Evolutionary conservation across 2,113 vertebrate species (phyloP).

Genomic region (Cygnus buccinator): DNA sequence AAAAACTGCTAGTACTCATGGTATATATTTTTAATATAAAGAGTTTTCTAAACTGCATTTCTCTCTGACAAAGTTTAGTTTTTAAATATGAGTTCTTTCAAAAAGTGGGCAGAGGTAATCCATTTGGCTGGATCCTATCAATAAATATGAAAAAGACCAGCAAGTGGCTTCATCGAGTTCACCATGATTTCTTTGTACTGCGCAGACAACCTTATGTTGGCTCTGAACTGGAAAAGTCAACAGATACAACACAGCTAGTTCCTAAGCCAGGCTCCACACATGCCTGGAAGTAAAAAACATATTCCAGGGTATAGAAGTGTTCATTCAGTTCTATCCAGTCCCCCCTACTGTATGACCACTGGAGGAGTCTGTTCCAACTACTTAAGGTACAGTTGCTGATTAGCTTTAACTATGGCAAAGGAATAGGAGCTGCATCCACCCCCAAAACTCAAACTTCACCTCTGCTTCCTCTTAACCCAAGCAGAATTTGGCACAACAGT

Average conservation of each 20-base stretch:
- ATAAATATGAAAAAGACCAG: not conserved
- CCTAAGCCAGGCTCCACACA: not conserved
- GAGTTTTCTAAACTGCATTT: not conserved
- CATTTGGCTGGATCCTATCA: not conserved
- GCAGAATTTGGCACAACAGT: not conserved
- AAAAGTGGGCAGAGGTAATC: not conserved
- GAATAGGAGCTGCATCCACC: not conserved
- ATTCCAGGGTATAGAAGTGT: not conserved
- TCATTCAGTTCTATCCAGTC: not conserved
- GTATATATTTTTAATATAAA: not conserved
- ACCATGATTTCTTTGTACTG: not conserved
- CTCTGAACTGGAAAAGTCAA: not conserved
- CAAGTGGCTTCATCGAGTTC: not conserved
- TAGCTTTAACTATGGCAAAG: not conserved
- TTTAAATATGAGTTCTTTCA: not conserved
- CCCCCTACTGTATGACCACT: accelerated
- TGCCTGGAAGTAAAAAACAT: not conserved
- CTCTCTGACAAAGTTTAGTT: not conserved
- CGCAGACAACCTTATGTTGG: not conserved
- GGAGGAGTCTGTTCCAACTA: not conserved
- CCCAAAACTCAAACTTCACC: not conserved
- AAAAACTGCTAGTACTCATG: not conserved
- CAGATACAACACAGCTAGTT: not conserved
- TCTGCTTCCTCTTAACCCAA: not conserved
- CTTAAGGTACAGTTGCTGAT: not conserved